Conservation (phyloP, 2,888 invertebrate species). For the Lydus trimaculatus region DNA sequence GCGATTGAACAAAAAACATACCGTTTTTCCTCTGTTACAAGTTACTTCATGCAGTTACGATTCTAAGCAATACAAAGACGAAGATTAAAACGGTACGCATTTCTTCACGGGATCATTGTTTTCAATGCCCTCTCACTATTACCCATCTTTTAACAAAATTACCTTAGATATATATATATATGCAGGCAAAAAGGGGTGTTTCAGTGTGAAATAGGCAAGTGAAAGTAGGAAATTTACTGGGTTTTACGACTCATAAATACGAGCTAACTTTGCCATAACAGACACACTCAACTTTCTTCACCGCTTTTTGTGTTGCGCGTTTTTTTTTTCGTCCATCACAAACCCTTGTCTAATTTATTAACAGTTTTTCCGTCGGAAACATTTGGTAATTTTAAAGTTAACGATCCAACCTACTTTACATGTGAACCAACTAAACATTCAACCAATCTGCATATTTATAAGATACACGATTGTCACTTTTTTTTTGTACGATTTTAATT, state of each 20-base stretch:
- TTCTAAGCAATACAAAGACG: conserved; percentile 38
- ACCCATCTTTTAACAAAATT: conserved; percentile 38
- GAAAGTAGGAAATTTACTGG: conserved; percentile 32
- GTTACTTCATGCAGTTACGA: background rate
- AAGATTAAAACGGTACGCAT: conserved; percentile 28
- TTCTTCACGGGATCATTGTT: conserved; percentile 44
- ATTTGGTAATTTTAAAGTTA: conserved; percentile 18
- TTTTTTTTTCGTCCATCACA: background rate
- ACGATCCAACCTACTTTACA: conserved; percentile 6
- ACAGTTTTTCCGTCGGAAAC: conserved; percentile 13
- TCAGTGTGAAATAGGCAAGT: conserved; percentile 38
- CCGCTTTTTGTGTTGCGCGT: conserved; percentile 10
- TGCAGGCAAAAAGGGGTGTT: conserved; percentile 32
- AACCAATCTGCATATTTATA: background rate
- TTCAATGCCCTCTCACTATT: conserved; percentile 36
- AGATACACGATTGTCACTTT: background rate
- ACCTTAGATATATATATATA: conserved; percentile 40
- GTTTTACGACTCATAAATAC: conserved; percentile 39
- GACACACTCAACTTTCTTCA: conserved; percentile 30
- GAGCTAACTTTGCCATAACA: conserved; percentile 26
- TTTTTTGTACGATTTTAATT: background rate
- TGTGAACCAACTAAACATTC: background rate
- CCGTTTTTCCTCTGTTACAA: conserved; percentile 32
- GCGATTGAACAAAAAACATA: conserved; percentile 43
- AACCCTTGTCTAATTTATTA: conserved; percentile 23